A percentile compares a stretch with the other conserved stretches of the same genome.
These are phyloP conservation scores for Cottoperca gobio DNA, from an alignment of 2,797 vertebrate species.

Conservation along the genomic window DNA sequence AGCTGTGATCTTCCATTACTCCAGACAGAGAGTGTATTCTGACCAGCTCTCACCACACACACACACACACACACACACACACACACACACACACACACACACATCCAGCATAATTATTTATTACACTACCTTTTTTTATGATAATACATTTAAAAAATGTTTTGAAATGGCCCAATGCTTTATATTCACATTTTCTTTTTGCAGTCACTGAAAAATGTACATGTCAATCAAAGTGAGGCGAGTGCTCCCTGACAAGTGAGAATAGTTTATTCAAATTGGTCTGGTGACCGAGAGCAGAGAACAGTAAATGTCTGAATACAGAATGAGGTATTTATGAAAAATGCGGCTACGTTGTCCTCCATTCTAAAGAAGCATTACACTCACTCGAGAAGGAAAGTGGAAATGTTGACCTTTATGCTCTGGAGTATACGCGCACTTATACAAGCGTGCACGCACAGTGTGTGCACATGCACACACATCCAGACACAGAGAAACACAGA, in stretches of 20 bases:
- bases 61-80: too few relatives aligned
- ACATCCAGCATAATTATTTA: conserved; percentile 16
- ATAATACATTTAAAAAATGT: conserved; percentile 9
- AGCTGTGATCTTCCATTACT: conserved; percentile 7
- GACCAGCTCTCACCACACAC: not conserved
- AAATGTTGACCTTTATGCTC: conserved; percentile 96
- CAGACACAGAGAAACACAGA: conserved; percentile 43
- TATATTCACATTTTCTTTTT: conserved; percentile 59
- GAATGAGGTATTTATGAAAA: conserved; percentile 92
- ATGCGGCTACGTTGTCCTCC: conserved; percentile 88
- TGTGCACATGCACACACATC: conserved; percentile 46
- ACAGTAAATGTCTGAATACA: conserved; percentile 91
- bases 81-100: too few relatives aligned
- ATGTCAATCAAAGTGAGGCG: conserved; percentile 89
- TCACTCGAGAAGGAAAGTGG: conserved; percentile 89
- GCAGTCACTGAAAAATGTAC: conserved; percentile 78
- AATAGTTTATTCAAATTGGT: conserved; percentile 91
- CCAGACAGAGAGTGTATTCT: not conserved
- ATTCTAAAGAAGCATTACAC: conserved; percentile 92
- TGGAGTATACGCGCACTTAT: conserved; percentile 72
- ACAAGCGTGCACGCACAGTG: conserved; percentile 15
- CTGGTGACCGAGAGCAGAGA: conserved; percentile 83
- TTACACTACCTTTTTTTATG: conserved; percentile 17
- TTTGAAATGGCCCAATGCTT: conserved; percentile 31
- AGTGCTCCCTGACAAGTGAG: conserved; percentile 88